phyloP scores from a whole-genome alignment of 2,888 invertebrate genomes.

The Uropetala carovei region DNA sequence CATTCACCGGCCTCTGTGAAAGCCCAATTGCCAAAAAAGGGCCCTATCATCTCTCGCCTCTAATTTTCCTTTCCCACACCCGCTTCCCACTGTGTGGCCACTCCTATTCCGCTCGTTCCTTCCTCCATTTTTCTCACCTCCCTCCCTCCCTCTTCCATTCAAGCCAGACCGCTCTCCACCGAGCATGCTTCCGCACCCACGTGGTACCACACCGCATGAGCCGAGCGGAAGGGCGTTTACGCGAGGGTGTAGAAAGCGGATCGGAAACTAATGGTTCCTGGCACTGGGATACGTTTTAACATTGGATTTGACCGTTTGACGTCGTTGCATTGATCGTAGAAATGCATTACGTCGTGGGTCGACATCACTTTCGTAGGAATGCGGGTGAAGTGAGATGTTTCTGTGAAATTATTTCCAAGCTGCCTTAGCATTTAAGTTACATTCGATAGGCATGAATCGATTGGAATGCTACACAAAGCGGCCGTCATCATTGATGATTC shows the following conservation, averaged over 20 bases:
- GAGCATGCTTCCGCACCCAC: slow-evolving; percentile 24
- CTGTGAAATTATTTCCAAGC: too few relatives aligned
- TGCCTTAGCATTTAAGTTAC: too few relatives aligned
- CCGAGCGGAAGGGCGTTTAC: background rate
- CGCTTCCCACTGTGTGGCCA: background rate
- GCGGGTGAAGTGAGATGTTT: too few relatives aligned
- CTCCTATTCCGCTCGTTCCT: background rate
- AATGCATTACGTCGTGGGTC: too few relatives aligned
- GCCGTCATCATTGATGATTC: too few relatives aligned
- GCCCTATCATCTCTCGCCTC: background rate
- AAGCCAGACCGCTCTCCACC: slow-evolving; percentile 26
- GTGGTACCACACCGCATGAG: background rate
- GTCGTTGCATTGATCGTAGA: background rate
- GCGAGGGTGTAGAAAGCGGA: background rate
- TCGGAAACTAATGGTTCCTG: slow-evolving; percentile 21
- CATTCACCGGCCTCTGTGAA: background rate
- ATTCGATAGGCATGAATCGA: too few relatives aligned
- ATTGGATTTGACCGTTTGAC: background rate
- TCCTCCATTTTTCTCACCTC: background rate
- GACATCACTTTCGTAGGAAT: too few relatives aligned
- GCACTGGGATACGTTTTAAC: background rate
- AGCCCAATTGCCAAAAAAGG: too few relatives aligned
- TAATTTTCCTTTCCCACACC: background rate
- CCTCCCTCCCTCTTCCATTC: background rate
- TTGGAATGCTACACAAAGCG: too few relatives aligned